These are phyloP conservation scores for Theristicus caerulescens DNA, from an alignment of 2,113 vertebrate species.

Conservation along the genomic window DNA sequence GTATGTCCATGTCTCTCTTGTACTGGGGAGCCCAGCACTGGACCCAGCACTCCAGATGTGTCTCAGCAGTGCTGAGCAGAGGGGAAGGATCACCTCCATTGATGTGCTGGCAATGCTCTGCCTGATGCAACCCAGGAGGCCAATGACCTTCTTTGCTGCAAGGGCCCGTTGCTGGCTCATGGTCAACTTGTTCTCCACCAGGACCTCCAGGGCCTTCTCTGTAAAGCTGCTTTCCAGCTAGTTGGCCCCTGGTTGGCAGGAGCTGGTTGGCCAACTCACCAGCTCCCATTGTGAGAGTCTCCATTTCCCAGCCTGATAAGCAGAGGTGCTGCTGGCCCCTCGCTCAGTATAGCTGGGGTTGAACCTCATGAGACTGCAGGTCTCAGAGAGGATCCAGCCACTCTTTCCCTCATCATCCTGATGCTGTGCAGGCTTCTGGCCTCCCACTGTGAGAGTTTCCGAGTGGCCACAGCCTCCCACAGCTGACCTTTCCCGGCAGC, in stretches of 20 bases:
- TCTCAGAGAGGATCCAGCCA: neutral
- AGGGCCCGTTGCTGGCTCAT: neutral
- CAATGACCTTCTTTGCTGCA: neutral
- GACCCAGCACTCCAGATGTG: neutral
- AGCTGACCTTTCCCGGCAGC: neutral
- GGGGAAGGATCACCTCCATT: neutral
- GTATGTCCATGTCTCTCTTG: neutral
- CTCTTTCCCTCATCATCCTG: neutral
- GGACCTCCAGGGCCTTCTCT: neutral
- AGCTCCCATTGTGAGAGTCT: neutral
- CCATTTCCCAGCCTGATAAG: accelerated
- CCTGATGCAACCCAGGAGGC: neutral
- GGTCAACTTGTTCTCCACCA: neutral
- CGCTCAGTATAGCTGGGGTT: neutral
- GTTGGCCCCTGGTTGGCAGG: neutral
- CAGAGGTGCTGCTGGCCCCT: neutral
- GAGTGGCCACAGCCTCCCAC: accelerated
- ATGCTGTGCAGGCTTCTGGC: neutral
- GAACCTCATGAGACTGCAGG: neutral
- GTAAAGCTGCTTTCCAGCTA: neutral
- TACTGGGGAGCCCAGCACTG: neutral
- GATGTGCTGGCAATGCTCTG: accelerated
- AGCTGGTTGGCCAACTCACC: neutral
- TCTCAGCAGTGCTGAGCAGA: neutral
- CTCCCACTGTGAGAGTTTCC: neutral